Percentiles rank a stretch among this genome's conserved stretches.
Evolutionary conservation across 2,797 vertebrate genomes (phyloP).

Genomic region (Remorina albescens): DNA sequence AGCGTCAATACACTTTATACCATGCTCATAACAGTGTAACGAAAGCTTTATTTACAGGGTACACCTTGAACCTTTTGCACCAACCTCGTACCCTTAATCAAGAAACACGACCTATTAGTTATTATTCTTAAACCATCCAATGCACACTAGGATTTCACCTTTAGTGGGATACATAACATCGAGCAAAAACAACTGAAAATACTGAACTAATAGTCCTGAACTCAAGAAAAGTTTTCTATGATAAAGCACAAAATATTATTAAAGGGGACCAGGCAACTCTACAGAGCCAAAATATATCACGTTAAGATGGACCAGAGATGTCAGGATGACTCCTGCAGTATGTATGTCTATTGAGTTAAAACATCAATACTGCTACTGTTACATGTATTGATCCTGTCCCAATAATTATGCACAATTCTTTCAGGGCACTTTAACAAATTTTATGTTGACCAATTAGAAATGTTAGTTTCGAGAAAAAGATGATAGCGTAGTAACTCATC

Average conservation of each 20-base stretch:
- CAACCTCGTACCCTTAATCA: slow-evolving; percentile 36
- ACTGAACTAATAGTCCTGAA: slow-evolving; percentile 29
- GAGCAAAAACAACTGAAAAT: slow-evolving; percentile 15
- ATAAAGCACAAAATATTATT: slow-evolving; percentile 72
- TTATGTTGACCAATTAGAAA: slow-evolving; percentile 66
- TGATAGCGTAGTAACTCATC: slow-evolving; percentile 69
- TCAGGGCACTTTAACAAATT: slow-evolving; percentile 81
- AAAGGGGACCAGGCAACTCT: slow-evolving; percentile 55
- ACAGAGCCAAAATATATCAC: slow-evolving; percentile 54
- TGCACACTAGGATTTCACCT: slow-evolving; percentile 30
- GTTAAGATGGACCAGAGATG: slow-evolving; percentile 43
- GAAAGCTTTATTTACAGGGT: slow-evolving; percentile 66
- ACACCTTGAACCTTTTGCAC: slow-evolving; percentile 57
- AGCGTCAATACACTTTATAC: slow-evolving; percentile 71
- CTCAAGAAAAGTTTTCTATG: slow-evolving; percentile 49
- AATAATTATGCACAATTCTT: slow-evolving; percentile 78
- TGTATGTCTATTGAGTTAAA: slow-evolving; percentile 62
- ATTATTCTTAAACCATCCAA: slow-evolving; percentile 31
- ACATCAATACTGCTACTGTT: slow-evolving; percentile 66
- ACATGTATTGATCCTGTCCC: slow-evolving; percentile 69
- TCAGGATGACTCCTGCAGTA: slow-evolving; percentile 57
- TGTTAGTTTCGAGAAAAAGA: slow-evolving; percentile 60
- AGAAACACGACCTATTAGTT: slow-evolving; percentile 34
- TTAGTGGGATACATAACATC: slow-evolving; percentile 17
- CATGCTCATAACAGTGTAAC: slow-evolving; percentile 76